Evolutionary conservation across 2,113 vertebrate species (phyloP), one percentile per base, ranked within the genome.

Genomic region (Cynocephalus volans): DNA sequence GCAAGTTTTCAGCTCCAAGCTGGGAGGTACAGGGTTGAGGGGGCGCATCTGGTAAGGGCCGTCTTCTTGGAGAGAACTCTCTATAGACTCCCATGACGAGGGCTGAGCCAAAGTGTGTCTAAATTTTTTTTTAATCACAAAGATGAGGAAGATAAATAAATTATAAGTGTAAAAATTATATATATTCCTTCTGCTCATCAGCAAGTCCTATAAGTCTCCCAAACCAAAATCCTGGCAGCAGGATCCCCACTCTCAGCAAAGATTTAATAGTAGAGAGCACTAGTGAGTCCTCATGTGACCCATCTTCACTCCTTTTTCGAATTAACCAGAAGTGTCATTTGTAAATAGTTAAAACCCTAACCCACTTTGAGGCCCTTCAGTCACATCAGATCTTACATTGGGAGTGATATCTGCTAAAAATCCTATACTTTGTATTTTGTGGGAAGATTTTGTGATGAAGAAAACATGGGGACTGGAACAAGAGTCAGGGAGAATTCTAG

Each of bases 321-420:
- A 75, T 96, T 95, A 95, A 76, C 31, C 41, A 69, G n/a, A 72
- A 73, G 11, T 93, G 31, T 60, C 77, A 36, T 54, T 88, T 88
- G 70, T 91, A 88, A 95, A 84, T 83, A 80, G 84, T 52, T 88
- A 69, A 97, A 96, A 84, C 6, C 6, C n/a, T 96, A 97, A 87
- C 21, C 64, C 58, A 84, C n/a, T 83, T 48, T 88, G 89, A 90
- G 48, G 18, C 9, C 64, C 9, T 36, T 96, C 56, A 88, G 21
- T 12, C 64, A 84, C 8, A 19, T 54, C n/a, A 88, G 36, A 67
- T 90, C 70, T 76, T 54, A 88, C 14, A 56, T 13, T 79, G 56
- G 21, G 33, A 72, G n/a, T 79, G 56, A 90, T 36, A 90, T 54
- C 28, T 67, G 26, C 72, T 76, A 93, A 67, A 50, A 88, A 81